phyloP scores from a whole-genome alignment of 2,888 invertebrate species.

The Mesoligia furuncula region DNA sequence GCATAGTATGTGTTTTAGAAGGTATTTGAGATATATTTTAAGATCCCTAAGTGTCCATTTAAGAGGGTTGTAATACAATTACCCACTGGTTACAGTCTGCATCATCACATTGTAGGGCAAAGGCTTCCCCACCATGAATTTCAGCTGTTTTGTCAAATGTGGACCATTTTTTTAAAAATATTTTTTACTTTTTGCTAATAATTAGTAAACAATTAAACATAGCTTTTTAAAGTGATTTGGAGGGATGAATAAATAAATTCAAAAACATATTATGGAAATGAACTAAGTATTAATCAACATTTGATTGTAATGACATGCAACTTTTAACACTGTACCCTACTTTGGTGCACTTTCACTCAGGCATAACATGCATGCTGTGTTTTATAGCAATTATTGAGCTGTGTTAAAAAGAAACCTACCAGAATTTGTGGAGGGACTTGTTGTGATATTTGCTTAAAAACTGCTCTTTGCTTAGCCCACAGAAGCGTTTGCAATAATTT shows the following conservation, averaged over 20 bases:
- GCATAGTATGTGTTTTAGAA: background rate
- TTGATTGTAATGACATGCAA: slow-evolving; percentile 53
- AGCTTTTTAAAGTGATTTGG: background rate
- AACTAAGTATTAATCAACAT: slow-evolving; percentile 18
- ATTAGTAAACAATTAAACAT: background rate
- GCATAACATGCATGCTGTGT: slow-evolving; percentile 33
- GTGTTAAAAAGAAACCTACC: slow-evolving; percentile 14
- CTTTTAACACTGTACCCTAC: slow-evolving; percentile 44
- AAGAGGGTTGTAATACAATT: background rate
- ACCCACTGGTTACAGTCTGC: background rate
- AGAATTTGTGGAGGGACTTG: background rate
- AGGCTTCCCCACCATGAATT: background rate
- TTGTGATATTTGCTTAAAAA: background rate
- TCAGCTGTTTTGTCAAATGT: background rate
- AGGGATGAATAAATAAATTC: slow-evolving; percentile 2
- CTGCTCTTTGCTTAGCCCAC: background rate
- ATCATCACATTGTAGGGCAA: background rate
- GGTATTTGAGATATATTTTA: background rate
- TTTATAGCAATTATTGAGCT: slow-evolving; percentile 32
- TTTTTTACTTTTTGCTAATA: background rate
- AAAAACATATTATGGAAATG: slow-evolving; percentile 22
- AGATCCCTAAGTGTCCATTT: background rate
- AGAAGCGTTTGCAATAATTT: background rate
- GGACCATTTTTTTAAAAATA: background rate
- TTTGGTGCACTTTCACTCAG: slow-evolving; percentile 62